Conservation (phyloP, 2,797 vertebrate genomes). For the Sebastes miniatus region DNA sequence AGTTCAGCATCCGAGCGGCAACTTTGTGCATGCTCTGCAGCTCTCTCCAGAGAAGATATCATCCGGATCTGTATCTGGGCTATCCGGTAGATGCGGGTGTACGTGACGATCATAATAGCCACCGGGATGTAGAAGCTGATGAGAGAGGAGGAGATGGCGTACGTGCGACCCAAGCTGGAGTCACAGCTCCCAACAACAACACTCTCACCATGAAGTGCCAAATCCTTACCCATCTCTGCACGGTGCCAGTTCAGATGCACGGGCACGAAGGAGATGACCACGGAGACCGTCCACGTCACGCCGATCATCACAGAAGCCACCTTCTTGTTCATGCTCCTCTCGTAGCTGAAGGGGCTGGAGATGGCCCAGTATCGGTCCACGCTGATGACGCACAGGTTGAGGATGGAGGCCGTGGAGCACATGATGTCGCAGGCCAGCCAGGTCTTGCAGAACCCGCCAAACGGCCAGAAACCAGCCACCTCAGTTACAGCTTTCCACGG, state of each 20-base stretch:
- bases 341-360: constrained; percentile 76
- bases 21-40: constrained; percentile 71
- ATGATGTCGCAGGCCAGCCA: constrained; percentile 91
- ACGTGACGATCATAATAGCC: constrained; percentile 76
- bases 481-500: constrained; percentile 77
- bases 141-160: constrained; percentile 78
- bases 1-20: constrained; percentile 51
- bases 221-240: constrained; percentile 35
- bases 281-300: constrained; percentile 75
- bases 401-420: constrained; percentile 90
- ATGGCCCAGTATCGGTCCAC: constrained; percentile 88
- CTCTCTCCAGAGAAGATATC: constrained; percentile 76
- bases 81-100: constrained; percentile 79
- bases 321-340: constrained; percentile 75
- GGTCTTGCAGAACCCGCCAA: constrained; percentile 83
- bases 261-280: constrained; percentile 77
- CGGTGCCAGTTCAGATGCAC: constrained; percentile 80
- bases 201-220: not conserved
- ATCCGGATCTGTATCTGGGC: constrained; percentile 76
- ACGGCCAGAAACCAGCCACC: constrained; percentile 77
- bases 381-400: constrained; percentile 89
- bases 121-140: constrained; percentile 82
- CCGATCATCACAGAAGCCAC: constrained; percentile 75
- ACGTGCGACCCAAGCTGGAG: constrained; percentile 74
- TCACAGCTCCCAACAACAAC: constrained; percentile 59